Conservation (phyloP, 2,113 vertebrate species). For the Mesitornis unicolor region DNA sequence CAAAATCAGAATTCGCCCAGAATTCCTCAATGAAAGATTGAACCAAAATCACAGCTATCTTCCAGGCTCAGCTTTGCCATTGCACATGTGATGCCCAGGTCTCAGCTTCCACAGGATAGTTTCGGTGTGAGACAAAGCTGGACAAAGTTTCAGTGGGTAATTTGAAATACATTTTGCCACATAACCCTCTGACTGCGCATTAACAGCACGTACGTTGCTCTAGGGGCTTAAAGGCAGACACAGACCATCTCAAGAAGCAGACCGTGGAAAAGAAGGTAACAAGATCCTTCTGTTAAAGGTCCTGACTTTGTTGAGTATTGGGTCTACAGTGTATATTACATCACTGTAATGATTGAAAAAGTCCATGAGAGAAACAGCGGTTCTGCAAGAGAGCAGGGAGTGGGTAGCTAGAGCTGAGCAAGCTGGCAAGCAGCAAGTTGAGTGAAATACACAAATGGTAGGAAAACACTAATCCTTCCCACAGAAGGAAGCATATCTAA, state of each 20-base stretch:
- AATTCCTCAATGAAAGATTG: neutral
- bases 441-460: neutral
- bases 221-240: neutral
- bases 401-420: neutral
- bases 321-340: neutral
- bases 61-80: neutral
- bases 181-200: neutral
- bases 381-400: neutral
- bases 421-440: rapidly evolving
- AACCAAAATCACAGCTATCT: neutral
- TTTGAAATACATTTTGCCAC: neutral
- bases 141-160: neutral
- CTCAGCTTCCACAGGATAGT: neutral
- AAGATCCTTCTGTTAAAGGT: neutral
- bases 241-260: neutral
- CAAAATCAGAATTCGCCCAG: neutral
- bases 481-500: neutral
- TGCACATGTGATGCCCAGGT: rapidly evolving
- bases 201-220: rapidly evolving
- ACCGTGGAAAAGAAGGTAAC: neutral
- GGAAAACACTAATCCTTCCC: neutral
- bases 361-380: neutral
- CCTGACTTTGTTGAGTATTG: neutral
- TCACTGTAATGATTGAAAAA: neutral
- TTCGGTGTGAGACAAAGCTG: neutral